Evolutionary conservation across 2,797 vertebrate species (phyloP).

Genomic region (Distichodus sexfasciatus): DNA sequence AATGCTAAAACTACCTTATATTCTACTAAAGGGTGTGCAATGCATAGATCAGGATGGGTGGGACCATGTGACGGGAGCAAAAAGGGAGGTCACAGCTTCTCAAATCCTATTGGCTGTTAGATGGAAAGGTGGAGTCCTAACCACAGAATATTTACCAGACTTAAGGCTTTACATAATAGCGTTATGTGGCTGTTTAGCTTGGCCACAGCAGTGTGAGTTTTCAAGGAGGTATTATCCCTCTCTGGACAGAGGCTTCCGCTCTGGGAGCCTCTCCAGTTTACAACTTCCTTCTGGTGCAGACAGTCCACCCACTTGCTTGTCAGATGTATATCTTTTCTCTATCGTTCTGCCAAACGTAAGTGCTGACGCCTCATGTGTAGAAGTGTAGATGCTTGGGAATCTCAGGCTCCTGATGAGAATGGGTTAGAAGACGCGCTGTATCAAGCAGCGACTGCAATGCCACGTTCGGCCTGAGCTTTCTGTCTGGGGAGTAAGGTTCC

Average conservation of each 20-base stretch:
- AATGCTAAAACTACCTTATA: not conserved
- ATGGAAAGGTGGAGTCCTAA: not conserved
- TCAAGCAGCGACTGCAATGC: not conserved
- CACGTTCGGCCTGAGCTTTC: too few species aligned
- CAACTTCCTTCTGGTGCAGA: conserved; percentile 82
- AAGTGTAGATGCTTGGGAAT: conserved; percentile 48
- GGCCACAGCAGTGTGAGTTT: conserved; percentile 54
- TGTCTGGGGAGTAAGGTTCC: not conserved
- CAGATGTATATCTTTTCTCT: conserved; percentile 68
- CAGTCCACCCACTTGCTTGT: conserved; percentile 59
- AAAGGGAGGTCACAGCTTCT: too few species aligned
- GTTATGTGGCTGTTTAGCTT: conserved; percentile 43
- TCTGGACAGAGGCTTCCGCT: conserved; percentile 72
- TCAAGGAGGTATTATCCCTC: conserved; percentile 70
- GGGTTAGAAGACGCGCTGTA: not conserved
- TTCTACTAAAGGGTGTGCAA: not conserved
- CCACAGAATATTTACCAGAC: not conserved
- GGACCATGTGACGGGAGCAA: not conserved
- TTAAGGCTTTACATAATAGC: not conserved
- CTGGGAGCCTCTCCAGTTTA: conserved; percentile 73
- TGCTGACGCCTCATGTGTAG: conserved; percentile 61
- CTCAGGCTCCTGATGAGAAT: conserved; percentile 28
- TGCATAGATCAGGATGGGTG: not conserved
- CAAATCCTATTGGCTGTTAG: not conserved
- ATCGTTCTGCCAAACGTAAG: conserved; percentile 72